These are phyloP conservation scores for Sula dactylatra DNA, from an alignment of 2,113 vertebrate genomes.

Conservation along the genomic window DNA sequence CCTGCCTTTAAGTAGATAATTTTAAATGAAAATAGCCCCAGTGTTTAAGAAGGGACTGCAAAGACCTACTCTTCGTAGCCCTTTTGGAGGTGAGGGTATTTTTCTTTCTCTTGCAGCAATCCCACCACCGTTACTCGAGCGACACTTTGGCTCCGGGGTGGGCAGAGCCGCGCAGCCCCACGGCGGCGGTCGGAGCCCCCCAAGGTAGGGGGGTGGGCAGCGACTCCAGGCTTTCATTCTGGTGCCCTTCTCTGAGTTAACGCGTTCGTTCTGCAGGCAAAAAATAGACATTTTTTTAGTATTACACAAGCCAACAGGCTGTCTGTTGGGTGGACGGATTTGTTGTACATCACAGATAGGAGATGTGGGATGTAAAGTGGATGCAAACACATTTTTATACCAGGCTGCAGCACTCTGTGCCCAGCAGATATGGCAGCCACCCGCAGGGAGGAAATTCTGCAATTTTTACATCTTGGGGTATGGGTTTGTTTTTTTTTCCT, in stretches of 20 bases:
- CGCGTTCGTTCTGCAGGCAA: neutral
- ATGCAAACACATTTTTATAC: neutral
- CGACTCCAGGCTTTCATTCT: neutral
- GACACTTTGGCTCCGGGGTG: fast-evolving
- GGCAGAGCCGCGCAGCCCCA: neutral
- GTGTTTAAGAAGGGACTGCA: neutral
- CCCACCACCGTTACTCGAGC: neutral
- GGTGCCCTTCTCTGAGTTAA: neutral
- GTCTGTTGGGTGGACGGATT: neutral
- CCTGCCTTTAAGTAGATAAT: neutral
- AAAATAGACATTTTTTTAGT: neutral
- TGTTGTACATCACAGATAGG: neutral
- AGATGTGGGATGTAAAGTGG: neutral
- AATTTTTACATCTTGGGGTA: too few species aligned
- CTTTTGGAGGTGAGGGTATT: neutral
- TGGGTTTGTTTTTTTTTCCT: neutral
- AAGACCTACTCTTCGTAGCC: neutral
- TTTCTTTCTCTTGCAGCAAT: neutral
- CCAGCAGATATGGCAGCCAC: neutral
- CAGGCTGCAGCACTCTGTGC: neutral
- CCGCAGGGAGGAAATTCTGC: neutral
- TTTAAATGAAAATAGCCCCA: neutral
- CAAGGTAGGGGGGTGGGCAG: neutral
- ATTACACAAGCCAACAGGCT: neutral
- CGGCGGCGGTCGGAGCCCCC: too few species aligned